phyloP scores from a whole-genome alignment of 2,113 vertebrate species.

The Cyanistes caeruleus region DNA sequence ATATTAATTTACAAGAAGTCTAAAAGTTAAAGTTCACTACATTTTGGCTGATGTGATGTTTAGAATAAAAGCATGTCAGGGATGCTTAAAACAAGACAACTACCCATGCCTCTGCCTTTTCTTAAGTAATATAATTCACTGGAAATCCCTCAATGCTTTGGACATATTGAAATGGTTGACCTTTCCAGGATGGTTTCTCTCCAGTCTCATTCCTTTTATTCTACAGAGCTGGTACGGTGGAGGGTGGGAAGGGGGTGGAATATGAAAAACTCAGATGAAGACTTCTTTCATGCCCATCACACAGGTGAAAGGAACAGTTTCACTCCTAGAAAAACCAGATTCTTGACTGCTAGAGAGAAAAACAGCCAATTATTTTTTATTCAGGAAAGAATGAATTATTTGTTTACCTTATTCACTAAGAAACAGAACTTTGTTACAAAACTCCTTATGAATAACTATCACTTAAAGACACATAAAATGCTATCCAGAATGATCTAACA shows the following conservation, averaged over 20 bases:
- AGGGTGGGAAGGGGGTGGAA: background rate
- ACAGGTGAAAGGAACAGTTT: background rate
- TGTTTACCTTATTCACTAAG: background rate
- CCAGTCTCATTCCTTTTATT: background rate
- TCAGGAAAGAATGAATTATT: background rate
- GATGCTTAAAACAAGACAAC: background rate
- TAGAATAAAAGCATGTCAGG: background rate
- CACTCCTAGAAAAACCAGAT: background rate
- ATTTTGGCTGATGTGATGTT: background rate
- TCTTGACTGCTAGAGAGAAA: background rate
- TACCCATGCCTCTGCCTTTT: background rate
- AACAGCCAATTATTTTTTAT: background rate
- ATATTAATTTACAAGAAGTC: background rate
- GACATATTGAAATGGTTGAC: background rate
- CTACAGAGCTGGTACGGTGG: background rate
- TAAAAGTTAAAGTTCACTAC: background rate
- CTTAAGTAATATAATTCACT: background rate
- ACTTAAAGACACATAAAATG: background rate
- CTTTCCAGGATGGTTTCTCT: background rate
- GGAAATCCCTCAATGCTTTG: background rate
- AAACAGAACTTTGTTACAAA: background rate
- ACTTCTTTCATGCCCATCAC: background rate
- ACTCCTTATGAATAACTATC: background rate
- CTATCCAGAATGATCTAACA: background rate
- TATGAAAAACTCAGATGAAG: background rate